Base-by-base conservation (phyloP, 1,140 invertebrate genomes). In the Pseudachorutes palmiensis region DNA sequence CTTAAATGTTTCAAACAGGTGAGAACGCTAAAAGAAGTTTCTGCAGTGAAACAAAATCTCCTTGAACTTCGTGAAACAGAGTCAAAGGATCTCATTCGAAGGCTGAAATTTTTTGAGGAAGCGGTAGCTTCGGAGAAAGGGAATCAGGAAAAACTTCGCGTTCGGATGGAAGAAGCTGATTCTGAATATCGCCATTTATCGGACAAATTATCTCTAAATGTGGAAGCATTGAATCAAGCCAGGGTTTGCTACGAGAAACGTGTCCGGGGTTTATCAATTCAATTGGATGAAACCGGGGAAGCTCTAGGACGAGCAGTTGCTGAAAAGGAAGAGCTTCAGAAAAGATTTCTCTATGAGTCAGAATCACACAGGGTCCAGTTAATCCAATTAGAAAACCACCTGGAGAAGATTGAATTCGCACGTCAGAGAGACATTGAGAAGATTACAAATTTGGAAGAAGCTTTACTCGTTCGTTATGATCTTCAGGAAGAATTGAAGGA, bases 91-190 rank as follows among this genome's bases (percentile, higher is more conserved):
- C 36, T 74, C 1, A 68, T 68, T 2, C 28, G 26, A n/a, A 71
- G 71, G 33, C 22, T 74, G 2, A 66, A 70, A 67, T 36, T 65
- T 19, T 71, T 71, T 51, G 70, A 71, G 62, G 65, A 57, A 33
- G 51, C 58, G 1, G 62, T 74, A 2, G 33, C 31, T 1, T 36
- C 55, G 14, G 70, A 74, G 41, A 66, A 62, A 31, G 30, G 58
- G 16, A 29, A 26, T 16, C 19, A 67, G 32, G 16, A 65, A 29
- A 19, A 36, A 33, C 41, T 72, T 3, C n/a, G 5, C 1, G 19
- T 1, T 2, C 60, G 70, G 32, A 36, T 72, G 2, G 24, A 62
- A 22, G 22, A 41, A 26, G 64, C 68, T 1, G 68, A 69, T 33
- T 9, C 22, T 22, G 36, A 65, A 24, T 65, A 33, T 64, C 64